These are phyloP conservation scores for Pterostichus niger DNA, from an alignment of 2,888 invertebrate genomes.

Conservation along the genomic window DNA sequence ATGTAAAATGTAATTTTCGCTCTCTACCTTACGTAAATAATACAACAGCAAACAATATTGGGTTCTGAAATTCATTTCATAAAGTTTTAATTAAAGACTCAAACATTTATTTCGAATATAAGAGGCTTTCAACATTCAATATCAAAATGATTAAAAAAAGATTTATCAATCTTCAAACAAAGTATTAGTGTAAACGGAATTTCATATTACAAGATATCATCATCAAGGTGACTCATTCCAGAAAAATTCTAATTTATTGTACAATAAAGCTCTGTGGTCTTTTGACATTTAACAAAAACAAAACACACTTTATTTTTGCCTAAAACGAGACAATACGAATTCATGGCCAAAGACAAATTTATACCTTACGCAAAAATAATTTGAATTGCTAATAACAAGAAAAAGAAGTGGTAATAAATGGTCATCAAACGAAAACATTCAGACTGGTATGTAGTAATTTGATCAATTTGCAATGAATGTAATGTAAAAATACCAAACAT, in stretches of 20 bases:
- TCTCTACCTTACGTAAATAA: not conserved
- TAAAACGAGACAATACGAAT: conserved; percentile 14
- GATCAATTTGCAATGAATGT: conserved; percentile 7
- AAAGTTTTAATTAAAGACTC: conserved; percentile 28
- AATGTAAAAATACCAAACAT: not conserved
- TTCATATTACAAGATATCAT: not conserved
- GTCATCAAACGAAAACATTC: not conserved
- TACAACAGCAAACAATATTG: conserved; percentile 28
- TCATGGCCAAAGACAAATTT: conserved; percentile 21
- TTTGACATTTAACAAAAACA: conserved; percentile 46
- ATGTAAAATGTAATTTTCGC: not conserved
- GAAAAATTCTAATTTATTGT: conserved; percentile 15
- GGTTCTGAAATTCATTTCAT: not conserved
- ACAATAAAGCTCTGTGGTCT: conserved; percentile 2
- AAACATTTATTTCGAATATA: conserved; percentile 3
- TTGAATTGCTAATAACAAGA: conserved; percentile 5
- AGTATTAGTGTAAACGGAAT: not conserved
- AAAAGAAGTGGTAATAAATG: not conserved
- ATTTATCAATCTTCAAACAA: conserved; percentile 35
- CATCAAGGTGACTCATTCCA: conserved; percentile 30
- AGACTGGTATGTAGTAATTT: not conserved
- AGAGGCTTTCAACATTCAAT: conserved; percentile 7
- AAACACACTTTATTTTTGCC: conserved; percentile 23
- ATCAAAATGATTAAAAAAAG: conserved; percentile 1
- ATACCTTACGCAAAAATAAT: conserved; percentile 6